Evolutionary conservation across 1,140 invertebrate genomes (phyloP).

Genomic region (Sesamia nonagrioides): DNA sequence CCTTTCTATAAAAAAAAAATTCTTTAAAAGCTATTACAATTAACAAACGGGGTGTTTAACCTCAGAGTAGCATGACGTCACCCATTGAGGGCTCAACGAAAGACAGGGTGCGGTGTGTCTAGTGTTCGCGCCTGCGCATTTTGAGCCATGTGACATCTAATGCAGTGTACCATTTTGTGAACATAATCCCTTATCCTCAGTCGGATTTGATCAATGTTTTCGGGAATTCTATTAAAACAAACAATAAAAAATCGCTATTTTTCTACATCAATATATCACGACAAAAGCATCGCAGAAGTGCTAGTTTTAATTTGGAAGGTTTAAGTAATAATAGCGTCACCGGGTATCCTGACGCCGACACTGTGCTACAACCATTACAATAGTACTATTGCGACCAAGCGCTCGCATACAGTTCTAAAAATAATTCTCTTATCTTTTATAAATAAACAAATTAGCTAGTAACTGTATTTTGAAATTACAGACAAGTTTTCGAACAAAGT

Average conservation of each 20-base stretch:
- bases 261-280: background rate
- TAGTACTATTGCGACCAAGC: background rate
- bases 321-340: background rate
- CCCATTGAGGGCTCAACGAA: conserved; percentile 53
- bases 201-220: conserved; percentile 14
- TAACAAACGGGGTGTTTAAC: background rate
- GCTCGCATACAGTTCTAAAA: background rate
- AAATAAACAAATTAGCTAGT: background rate
- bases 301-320: background rate
- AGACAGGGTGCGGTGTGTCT: conserved; percentile 55
- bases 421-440: background rate
- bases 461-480: background rate
- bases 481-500: background rate
- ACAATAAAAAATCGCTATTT: background rate
- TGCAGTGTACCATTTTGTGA: conserved; percentile 48
- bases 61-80: conserved; percentile 51
- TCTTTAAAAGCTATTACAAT: background rate
- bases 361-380: background rate
- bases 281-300: background rate
- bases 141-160: background rate
- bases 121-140: conserved; percentile 49
- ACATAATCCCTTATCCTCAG: conserved; percentile 36
- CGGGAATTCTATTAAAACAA: background rate
- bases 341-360: background rate
- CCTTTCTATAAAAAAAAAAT: too few species aligned